phyloP scores from a whole-genome alignment of 2,797 vertebrate genomes.

The Urocyon cinereoargenteus region DNA sequence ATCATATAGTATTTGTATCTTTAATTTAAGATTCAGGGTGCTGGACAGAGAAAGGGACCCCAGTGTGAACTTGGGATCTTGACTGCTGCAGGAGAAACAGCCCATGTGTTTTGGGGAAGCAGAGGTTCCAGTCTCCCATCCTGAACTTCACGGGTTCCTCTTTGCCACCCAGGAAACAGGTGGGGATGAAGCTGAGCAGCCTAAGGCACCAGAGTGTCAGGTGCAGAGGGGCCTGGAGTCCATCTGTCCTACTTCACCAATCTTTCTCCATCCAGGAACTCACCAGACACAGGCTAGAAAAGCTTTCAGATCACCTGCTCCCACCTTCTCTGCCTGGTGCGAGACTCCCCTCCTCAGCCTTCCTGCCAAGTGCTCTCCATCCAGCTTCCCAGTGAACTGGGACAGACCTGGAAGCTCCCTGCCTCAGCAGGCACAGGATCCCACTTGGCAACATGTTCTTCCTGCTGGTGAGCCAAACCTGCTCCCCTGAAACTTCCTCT shows the following conservation, averaged over 20 bases:
- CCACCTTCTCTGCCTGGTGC: background rate
- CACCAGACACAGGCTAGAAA: background rate
- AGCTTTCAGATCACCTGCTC: background rate
- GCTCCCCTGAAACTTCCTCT: slow-evolving; percentile 2
- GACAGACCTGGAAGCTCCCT: slow-evolving; percentile 24
- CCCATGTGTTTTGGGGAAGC: background rate
- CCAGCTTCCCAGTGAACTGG: background rate
- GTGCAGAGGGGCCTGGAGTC: background rate
- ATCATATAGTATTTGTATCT: background rate
- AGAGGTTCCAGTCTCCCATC: background rate
- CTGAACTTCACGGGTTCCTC: background rate
- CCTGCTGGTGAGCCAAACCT: background rate
- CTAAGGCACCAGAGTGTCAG: background rate
- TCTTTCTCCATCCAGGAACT: background rate
- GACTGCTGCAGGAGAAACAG: background rate
- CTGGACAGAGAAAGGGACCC: background rate
- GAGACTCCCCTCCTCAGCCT: background rate
- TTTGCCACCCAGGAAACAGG: background rate
- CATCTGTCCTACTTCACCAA: background rate
- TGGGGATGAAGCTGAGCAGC: background rate
- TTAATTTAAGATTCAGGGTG: background rate
- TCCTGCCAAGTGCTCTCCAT: background rate
- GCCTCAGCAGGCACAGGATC: background rate
- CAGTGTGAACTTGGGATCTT: background rate
- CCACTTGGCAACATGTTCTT: background rate